Conservation (phyloP, 2,113 vertebrate species). For the Xenopus tropicalis region UCB_Xtro_10.0 CM004445.2:10933001-10933500, state of each 20-base stretch:
- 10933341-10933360: background rate
- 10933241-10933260: too few relatives aligned
- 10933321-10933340: background rate
- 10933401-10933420: too few relatives aligned
- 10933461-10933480: background rate
- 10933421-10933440: too few relatives aligned
- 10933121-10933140: background rate
- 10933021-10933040: conserved; percentile 84
- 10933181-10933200: background rate
- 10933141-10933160: background rate
- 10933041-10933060: conserved; percentile 67
- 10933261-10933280: background rate
- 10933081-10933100: too few relatives aligned
- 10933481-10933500: background rate
- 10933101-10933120: background rate
- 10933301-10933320: background rate
- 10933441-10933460: background rate
- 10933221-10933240: background rate
- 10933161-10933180: background rate
- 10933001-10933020: conserved; percentile 93
- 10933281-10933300: background rate
- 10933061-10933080: conserved; percentile 34
- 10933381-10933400: too few relatives aligned
- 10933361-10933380: too few relatives aligned
- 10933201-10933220: too few relatives aligned